Base-by-base conservation (phyloP, 2,113 vertebrate genomes). In the Protobothrops mucrosquamatus region DNA sequence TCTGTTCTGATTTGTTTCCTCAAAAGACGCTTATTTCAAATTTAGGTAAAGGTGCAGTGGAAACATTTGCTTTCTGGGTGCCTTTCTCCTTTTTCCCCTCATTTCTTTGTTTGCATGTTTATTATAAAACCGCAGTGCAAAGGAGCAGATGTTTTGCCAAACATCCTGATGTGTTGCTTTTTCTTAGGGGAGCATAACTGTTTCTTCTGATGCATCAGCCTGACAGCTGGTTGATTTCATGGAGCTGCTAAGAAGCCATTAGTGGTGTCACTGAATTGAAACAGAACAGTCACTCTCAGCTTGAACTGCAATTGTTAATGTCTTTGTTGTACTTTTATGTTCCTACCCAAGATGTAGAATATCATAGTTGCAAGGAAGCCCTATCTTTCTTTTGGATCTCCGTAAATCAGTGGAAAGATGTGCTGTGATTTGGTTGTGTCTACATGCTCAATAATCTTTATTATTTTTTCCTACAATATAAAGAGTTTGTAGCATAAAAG, bases 221-320 rank as follows among this genome's bases (percentile, higher is more conserved):
- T 99, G 99, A 99, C 99, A 99, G 99, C 99, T 99, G 99, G 98
- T 98, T 98, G 98, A 98, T 99, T 99, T 99, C 98, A 98, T 98
- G 98, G 98, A 98, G 98, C 98, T 98, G 98, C 99, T 99, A 98
- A 99, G 99, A 99, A 99, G 98, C 99, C 99, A 99, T 99, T 99
- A 99, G 98, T 98, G 98, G 97, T 98, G 98, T 98, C 98, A 98
- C 98, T 99, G 98, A 99, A 99, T 99, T 99, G 98, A 99, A 98
- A 98, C 98, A 97, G 98, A 99, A 97, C 98, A 97, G 97, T 97
- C 98, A 98, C 98, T 99, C 98, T 97, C 98, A 98, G 98, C 98
- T 98, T 98, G 97, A 98, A 96, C 98, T 97, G 98, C 98, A 96
- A 85, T 98, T 97, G 97, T 97, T 97, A 98, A 98, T 97, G 97